These are phyloP conservation scores for Anarrhichthys ocellatus DNA, from an alignment of 2,113 vertebrate species.

Conservation along the genomic window DNA sequence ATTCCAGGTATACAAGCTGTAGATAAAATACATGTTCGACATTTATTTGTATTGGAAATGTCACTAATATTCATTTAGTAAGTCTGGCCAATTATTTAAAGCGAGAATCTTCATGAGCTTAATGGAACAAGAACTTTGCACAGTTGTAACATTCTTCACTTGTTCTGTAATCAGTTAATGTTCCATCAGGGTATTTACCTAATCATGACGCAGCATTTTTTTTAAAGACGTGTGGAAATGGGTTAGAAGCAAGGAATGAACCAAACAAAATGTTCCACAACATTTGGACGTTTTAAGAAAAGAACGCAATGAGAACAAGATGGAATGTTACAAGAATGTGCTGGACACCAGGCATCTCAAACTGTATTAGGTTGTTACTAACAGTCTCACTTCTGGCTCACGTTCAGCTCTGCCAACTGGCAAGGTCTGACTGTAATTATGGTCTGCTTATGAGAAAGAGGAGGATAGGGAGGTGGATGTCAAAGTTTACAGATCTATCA, in stretches of 20 bases:
- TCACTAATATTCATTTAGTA: background rate
- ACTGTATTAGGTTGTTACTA: background rate
- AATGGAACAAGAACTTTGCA: background rate
- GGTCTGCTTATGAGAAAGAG: background rate
- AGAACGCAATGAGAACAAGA: background rate
- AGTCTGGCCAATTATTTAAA: background rate
- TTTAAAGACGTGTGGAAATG: background rate
- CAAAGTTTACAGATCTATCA: background rate
- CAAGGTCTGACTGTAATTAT: slow-evolving; percentile 2
- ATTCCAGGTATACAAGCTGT: background rate
- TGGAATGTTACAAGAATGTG: background rate
- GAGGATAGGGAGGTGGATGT: background rate
- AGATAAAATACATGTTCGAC: background rate
- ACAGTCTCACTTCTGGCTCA: background rate
- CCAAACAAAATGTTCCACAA: background rate
- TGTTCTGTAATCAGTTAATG: background rate
- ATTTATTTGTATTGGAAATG: background rate
- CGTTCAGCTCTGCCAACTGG: background rate
- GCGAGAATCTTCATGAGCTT: background rate
- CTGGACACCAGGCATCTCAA: too few relatives aligned
- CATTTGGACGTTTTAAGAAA: background rate
- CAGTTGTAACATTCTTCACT: background rate
- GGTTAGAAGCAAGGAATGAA: background rate
- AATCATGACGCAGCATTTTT: background rate
- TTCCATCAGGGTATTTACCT: background rate